Evolutionary conservation across 2,797 vertebrate species (phyloP), one percentile per base, ranked within the genome.

Genomic region (Poecilia wingei): DNA sequence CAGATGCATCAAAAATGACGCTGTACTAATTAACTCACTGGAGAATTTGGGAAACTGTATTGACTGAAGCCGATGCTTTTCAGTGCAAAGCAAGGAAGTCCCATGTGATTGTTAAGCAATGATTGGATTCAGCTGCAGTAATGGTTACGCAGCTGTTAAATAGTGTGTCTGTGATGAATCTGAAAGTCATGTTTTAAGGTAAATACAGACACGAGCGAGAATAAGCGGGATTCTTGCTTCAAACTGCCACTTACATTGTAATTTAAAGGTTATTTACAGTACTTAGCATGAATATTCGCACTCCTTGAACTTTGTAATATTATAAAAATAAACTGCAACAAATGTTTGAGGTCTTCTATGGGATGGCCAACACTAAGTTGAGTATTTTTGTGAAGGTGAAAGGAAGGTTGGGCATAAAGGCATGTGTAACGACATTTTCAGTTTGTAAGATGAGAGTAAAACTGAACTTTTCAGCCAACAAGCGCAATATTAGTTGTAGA

Each of bases 21-120:
- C 28, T 47, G 77, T 70, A 75, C 86, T 91, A 93, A 93, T 93
- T 87, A 91, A 93, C 87, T 83, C 90, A 89, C 88, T 82, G 84
- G 91, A 91, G 87, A 77, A 84, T 93, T 91, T 72, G 69, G 45
- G 36, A 82, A 89, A 89, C 88, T 75, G 79, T 80, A 87, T 79
- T 84, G 55, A 81, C 82, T 72, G 69, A 85, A 79, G 80, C 76
- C 31, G 55, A 76, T 86, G 82, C 82, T 86, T 90, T 83, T 82
- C 39, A 81, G 69, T 45, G 74, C 46, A 86, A 89, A 92, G 87
- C 81, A 87, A 89, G 86, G 88, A 81, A 81, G 77, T 84, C 76
- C 82, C 75, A 75, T n/a, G n/a, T 33, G 75, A 81, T 79, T 87
- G 80, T 82, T 89, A 82, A 55, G 36, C 78, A 75, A 74, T 77